phyloP scores from a whole-genome alignment of 2,113 vertebrate genomes.

The Sisor rabdophorus region DNA sequence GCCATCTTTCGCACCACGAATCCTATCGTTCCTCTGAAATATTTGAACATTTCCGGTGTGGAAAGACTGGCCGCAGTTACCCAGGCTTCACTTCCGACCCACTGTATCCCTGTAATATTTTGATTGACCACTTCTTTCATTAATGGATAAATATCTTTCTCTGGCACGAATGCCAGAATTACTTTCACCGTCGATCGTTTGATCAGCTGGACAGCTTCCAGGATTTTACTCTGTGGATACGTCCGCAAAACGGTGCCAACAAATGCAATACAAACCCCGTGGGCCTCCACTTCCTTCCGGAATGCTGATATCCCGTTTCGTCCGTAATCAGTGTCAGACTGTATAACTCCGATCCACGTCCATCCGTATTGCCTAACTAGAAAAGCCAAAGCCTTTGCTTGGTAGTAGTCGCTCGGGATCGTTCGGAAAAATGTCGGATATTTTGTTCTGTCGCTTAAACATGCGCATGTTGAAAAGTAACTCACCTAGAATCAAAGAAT shows the following conservation, averaged over 20 bases:
- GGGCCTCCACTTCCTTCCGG: constrained; percentile 61
- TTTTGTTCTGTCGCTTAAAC: constrained; percentile 66
- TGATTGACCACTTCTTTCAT: constrained; percentile 68
- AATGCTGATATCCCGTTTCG: constrained; percentile 67
- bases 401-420: constrained; percentile 68
- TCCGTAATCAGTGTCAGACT: constrained; percentile 71
- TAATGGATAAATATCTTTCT: constrained; percentile 69
- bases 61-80: constrained; percentile 63
- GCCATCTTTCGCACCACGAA: constrained; percentile 68
- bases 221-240: constrained; percentile 59
- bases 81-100: constrained; percentile 73
- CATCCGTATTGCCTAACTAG: constrained; percentile 70
- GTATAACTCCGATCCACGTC: constrained; percentile 71
- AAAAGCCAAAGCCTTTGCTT: constrained; percentile 70
- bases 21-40: constrained; percentile 66
- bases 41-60: constrained; percentile 60
- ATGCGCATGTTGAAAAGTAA: constrained; percentile 72
- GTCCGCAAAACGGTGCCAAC: constrained; percentile 66
- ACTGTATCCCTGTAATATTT: constrained; percentile 73
- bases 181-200: constrained; percentile 66
- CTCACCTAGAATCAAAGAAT: constrained; percentile 61
- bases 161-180: constrained; percentile 66
- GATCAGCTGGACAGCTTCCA: constrained; percentile 63
- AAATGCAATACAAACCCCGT: constrained; percentile 69
- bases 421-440: constrained; percentile 73